These are phyloP conservation scores for Amphipoea lucens DNA, from an alignment of 2,888 invertebrate species.

Conservation along the genomic window DNA sequence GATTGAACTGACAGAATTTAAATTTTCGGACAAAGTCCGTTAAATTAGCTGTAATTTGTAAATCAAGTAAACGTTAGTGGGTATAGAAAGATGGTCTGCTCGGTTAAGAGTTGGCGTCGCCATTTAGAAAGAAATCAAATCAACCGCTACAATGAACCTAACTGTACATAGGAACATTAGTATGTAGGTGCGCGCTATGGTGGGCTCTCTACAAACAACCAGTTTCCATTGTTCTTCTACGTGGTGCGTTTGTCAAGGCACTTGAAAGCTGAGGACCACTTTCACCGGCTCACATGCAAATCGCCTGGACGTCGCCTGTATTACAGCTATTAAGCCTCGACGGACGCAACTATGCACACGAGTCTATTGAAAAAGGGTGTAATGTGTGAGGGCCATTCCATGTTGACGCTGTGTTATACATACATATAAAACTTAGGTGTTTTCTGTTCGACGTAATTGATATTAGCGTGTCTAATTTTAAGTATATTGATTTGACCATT, in stretches of 20 bases:
- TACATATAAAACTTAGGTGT: slow-evolving; percentile 19
- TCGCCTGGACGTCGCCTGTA: slow-evolving; percentile 70
- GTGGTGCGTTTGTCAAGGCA: slow-evolving; percentile 71
- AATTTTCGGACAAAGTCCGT: slow-evolving; percentile 53
- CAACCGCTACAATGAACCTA: slow-evolving; percentile 59
- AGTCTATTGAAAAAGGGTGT: slow-evolving; percentile 51
- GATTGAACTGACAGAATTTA: slow-evolving; percentile 49
- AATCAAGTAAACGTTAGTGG: slow-evolving; percentile 32
- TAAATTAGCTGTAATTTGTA: slow-evolving; percentile 53
- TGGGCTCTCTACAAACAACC: slow-evolving; percentile 70
- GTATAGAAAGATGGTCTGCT: slow-evolving; percentile 10
- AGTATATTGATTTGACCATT: slow-evolving; percentile 35
- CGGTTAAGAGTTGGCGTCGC: slow-evolving; percentile 1
- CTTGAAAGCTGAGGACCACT: slow-evolving; percentile 77
- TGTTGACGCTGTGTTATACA: slow-evolving; percentile 26
- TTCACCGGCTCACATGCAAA: slow-evolving; percentile 79
- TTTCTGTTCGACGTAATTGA: slow-evolving; percentile 43
- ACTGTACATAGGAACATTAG: slow-evolving; percentile 66
- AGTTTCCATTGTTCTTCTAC: slow-evolving; percentile 73
- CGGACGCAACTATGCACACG: slow-evolving; percentile 52
- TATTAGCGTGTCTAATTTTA: slow-evolving; percentile 53
- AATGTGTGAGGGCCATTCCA: slow-evolving; percentile 46
- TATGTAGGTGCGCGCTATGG: slow-evolving; percentile 66
- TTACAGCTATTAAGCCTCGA: slow-evolving; percentile 65
- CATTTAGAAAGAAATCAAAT: slow-evolving; percentile 60